Base-by-base conservation (phyloP, 2,888 invertebrate genomes). In the Phalera bucephala region DNA sequence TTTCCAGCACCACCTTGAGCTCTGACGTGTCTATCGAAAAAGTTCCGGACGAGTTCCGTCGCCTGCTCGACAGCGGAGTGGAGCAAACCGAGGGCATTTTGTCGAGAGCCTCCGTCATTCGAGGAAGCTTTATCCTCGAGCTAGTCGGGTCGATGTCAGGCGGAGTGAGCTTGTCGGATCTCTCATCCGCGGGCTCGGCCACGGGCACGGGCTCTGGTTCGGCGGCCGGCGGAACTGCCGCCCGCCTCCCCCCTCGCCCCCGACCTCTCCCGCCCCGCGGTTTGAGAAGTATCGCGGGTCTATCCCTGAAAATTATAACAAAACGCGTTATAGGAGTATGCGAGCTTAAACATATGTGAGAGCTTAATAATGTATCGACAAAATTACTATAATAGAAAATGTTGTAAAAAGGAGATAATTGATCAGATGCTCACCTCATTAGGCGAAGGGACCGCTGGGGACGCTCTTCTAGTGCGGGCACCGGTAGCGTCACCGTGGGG, bases 41-140 rank as follows among this genome's bases (percentile, higher is more conserved):
- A 30, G 69, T 48, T 9, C 73, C 60, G 1, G 70, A 64, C 1
- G 77, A 74, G 34, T 58, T 72, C 13, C 75, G 64, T 15, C 77
- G 65, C 22, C 84, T 67, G 43, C 81, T 83, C 12, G 82, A 68
- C 17, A 87, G 56, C 8, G 86, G 82, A 2, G 86, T 84, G 2
- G 72, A 56, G 40, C 80, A 81, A 2, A 66, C 54, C 2, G 72
- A 72, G 0, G 81, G 80, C 64, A 83, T 79, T 32, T 87, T 84
- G 45, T 88, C 86, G 2, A 88, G 63, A 1, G 86, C 87, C 44
- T 88, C 89, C 1, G 88, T 88, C 82, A 88, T 81, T 0, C 88
- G 70, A n/a, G 88, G 88, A 29, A 86, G 65, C 46, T 88, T 88
- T 37, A 87, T 78, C 15, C 88, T 66, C n/a, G 86, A 83, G 46